Conservation (phyloP, 2,797 vertebrate genomes). For the Fratercula arctica region DNA sequence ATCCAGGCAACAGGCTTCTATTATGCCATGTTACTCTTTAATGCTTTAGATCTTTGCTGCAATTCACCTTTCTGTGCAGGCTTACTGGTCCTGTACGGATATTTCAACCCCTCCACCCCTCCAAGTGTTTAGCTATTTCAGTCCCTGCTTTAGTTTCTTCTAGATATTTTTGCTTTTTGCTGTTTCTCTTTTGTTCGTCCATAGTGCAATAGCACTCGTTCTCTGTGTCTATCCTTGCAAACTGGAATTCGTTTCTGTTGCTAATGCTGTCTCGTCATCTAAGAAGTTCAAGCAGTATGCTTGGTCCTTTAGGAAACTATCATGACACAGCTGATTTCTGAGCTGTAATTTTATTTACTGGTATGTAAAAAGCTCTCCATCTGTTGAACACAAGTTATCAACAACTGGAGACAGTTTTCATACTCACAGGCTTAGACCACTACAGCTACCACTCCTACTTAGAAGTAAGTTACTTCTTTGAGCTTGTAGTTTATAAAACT, state of each 20-base stretch:
- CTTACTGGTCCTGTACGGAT: neutral
- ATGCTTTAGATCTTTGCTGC: neutral
- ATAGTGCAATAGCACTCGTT: fast-evolving
- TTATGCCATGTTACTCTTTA: neutral
- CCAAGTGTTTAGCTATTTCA: neutral
- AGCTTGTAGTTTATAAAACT: neutral
- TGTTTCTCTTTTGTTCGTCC: neutral
- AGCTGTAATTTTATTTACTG: neutral
- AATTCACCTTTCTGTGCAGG: neutral
- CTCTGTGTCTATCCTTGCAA: neutral
- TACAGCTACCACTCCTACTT: neutral
- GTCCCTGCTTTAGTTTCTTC: neutral
- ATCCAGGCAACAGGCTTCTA: neutral
- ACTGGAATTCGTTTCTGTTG: neutral
- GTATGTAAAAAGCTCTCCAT: neutral
- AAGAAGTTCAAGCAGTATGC: neutral
- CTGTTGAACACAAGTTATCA: neutral
- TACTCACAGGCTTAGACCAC: neutral
- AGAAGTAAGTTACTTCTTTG: neutral
- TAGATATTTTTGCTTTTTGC: neutral
- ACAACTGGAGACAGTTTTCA: neutral
- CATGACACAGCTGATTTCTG: neutral
- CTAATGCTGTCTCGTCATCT: neutral
- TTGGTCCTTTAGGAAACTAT: neutral
- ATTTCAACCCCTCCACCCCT: fast-evolving